Conservation (phyloP, 2,888 invertebrate species). For the Tachina fera region DNA sequence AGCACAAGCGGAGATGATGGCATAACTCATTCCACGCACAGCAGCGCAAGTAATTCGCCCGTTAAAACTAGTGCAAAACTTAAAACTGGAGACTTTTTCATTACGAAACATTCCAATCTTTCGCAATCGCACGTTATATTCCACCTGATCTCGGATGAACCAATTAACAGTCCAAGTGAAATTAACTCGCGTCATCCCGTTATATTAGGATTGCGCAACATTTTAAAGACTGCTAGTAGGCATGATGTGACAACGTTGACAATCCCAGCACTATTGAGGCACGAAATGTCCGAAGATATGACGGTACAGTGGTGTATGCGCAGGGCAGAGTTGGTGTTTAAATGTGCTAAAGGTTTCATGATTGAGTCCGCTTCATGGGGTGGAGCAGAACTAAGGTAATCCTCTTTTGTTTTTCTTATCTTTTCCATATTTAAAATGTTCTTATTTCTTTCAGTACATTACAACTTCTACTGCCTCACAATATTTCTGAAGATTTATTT, state of each 20-base stretch:
- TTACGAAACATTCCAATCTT: conserved; percentile 95
- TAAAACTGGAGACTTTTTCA: conserved; percentile 92
- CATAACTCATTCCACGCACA: conserved; percentile 57
- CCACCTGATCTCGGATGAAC: conserved; percentile 96
- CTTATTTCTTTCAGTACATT: conserved; percentile 77
- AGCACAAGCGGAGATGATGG: conserved; percentile 41
- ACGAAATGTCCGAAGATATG: conserved; percentile 98
- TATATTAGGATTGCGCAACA: conserved; percentile 96
- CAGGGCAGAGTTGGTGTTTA: conserved; percentile 97
- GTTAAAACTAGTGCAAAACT: conserved; percentile 84
- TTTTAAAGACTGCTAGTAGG: conserved; percentile 96
- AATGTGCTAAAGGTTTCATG: conserved; percentile 99
- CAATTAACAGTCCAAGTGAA: conserved; percentile 87
- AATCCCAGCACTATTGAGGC: conserved; percentile 95
- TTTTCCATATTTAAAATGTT: not conserved
- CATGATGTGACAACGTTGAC: conserved; percentile 97
- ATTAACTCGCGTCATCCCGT: conserved; percentile 98
- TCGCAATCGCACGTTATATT: conserved; percentile 97
- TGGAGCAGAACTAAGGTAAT: conserved; percentile 92
- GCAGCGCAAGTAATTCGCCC: conserved; percentile 76
- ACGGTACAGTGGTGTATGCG: conserved; percentile 98
- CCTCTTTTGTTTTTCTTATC: not conserved
- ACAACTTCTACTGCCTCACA: conserved; percentile 89
- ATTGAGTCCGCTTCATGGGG: conserved; percentile 98
- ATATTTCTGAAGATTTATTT: conserved; percentile 92